Conservation (phyloP, 2,797 vertebrate genomes). For the Helostoma temminkii region DNA sequence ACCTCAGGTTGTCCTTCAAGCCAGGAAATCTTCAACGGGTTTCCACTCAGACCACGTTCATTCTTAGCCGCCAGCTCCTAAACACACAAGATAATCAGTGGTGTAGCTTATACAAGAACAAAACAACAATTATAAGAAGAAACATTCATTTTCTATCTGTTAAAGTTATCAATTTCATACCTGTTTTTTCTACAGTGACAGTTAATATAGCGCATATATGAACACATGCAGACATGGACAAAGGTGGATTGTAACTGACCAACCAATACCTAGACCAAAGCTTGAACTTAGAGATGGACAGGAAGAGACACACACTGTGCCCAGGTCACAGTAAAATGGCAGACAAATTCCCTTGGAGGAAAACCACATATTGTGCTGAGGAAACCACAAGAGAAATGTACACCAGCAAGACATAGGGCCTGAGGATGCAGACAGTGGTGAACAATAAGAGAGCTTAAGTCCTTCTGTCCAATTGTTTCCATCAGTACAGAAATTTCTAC, state of each 20-base stretch:
- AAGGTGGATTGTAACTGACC: constrained; percentile 47
- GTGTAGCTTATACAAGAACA: neutral
- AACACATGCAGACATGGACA: constrained; percentile 43
- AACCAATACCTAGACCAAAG: constrained; percentile 31
- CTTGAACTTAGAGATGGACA: constrained; percentile 47
- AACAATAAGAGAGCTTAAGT: constrained; percentile 71
- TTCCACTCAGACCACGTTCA: constrained; percentile 89
- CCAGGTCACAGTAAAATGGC: constrained; percentile 58
- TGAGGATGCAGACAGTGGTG: constrained; percentile 66
- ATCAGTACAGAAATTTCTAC: constrained; percentile 48
- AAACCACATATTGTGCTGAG: constrained; percentile 67
- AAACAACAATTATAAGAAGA: neutral
- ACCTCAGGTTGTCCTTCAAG: constrained; percentile 88
- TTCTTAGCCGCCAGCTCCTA: constrained; percentile 94
- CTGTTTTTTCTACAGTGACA: constrained; percentile 24
- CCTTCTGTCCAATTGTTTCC: constrained; percentile 59
- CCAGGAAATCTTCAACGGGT: constrained; percentile 95
- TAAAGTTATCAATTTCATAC: constrained; percentile 4
- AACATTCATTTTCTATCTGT: constrained; percentile 1
- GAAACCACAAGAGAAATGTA: constrained; percentile 67
- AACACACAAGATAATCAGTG: constrained; percentile 44
- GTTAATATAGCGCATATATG: constrained; percentile 15
- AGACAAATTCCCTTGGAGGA: constrained; percentile 59
- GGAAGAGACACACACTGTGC: constrained; percentile 56
- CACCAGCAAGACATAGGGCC: constrained; percentile 55